Evolutionary conservation across 1,140 invertebrate genomes (phyloP), one percentile per base, ranked within the genome.

Genomic region (Caerostris extrusa): DNA sequence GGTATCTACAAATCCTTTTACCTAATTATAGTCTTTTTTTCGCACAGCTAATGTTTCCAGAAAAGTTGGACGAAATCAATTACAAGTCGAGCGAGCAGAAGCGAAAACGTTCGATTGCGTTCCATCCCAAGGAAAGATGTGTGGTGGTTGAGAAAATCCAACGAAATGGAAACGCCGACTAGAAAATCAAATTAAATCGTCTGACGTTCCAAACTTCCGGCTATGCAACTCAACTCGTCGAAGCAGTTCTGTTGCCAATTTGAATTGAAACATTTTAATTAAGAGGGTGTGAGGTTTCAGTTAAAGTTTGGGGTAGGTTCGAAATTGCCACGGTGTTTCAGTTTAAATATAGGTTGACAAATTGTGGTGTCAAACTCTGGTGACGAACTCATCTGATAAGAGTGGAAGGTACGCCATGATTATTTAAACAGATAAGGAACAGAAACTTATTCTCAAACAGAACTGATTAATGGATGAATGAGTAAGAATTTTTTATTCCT

Each of bases 21-120:
- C 86, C 60, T 88, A 88, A 88, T 88, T 88, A 88, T 64, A 88
- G 60, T 88, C 86, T 88, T 88, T 88, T 88, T 88, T 88, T 88
- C 58, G 60, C 19, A 64, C 14, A 7, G 50, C 17, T 19, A 53
- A 50, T 17, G 19, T 88, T 88, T 34, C 19, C 83, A 57, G 83
- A 85, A 60, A 85, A 85, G 55, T 60, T 85, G 83, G 83, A 85
- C n/a, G 34, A 88, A 88, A 88, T 88, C 61, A 88, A 88, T 88
- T 88, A 88, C 58, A 64, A 61, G 60, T 88, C 50, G 12, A 55
- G 58, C 58, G 60, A 64, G 60, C 86, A 88, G 86, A 88, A 88
- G 86, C 86, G 58, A 57, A 61, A 85, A 85, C 61, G 58, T 88
- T 64, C 86, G 86, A 88, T 88, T 88, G 64, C 55, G 14, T 12